These are phyloP conservation scores for Galendromus occidentalis DNA, from an alignment of 1,140 invertebrate genomes.

Conservation along the genomic window DNA sequence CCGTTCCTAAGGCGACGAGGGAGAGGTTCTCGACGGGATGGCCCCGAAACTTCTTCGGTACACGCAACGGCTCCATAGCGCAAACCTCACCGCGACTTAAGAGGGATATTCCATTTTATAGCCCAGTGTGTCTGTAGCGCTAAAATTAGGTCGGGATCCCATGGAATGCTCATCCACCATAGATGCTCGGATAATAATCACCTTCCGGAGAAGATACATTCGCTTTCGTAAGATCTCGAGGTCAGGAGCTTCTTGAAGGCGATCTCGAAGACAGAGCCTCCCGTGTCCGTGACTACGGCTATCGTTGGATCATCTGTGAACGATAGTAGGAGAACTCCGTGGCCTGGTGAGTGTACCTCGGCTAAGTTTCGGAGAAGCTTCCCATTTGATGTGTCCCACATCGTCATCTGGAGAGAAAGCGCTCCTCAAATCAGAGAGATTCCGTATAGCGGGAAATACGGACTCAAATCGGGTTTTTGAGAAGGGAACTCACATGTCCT, in stretches of 20 bases:
- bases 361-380: conserved; percentile 52
- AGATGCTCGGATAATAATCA: background rate
- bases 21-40: conserved; percentile 49
- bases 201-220: conserved; percentile 31
- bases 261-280: conserved; percentile 90
- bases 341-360: conserved; percentile 65
- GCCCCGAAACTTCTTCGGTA: conserved; percentile 39
- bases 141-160: background rate
- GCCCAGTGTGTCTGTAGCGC: background rate
- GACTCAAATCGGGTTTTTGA: too few relatives aligned
- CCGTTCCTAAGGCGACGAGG: conserved; percentile 60
- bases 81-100: conserved; percentile 78
- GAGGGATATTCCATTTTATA: too few relatives aligned
- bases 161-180: background rate
- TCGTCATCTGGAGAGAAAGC: conserved; percentile 27
- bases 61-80: conserved; percentile 57
- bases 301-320: conserved; percentile 52
- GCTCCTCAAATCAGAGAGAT: background rate
- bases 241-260: conserved; percentile 63
- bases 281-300: conserved; percentile 73
- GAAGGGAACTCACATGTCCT: conserved; percentile 41
- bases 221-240: conserved; percentile 35
- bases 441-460: background rate
- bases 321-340: conserved; percentile 50
- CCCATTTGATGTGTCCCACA: conserved; percentile 33